These are phyloP conservation scores for Apistogramma diplotaenia DNA, from an alignment of 2,113 vertebrate species.

Conservation along the genomic window DNA sequence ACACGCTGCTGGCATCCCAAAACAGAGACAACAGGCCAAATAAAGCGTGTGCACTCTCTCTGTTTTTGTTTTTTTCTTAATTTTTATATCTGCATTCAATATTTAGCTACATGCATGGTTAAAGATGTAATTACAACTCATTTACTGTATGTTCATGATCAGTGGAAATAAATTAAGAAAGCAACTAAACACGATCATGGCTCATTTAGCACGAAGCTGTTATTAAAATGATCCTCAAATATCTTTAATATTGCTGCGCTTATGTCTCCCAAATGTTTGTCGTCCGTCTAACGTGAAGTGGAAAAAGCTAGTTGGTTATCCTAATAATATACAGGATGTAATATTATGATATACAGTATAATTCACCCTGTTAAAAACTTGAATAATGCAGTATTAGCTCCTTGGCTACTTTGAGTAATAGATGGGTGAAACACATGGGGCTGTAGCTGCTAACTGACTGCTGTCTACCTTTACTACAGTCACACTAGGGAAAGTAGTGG, in stretches of 20 bases:
- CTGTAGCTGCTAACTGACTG: no score
- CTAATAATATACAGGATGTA: neutral
- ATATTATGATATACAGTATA: neutral
- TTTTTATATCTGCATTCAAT: neutral
- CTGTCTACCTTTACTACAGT: no score
- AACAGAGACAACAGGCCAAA: constrained; percentile 18
- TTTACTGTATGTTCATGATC: constrained; percentile 1
- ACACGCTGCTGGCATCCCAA: constrained; percentile 8
- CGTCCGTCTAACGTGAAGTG: neutral
- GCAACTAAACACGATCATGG: neutral
- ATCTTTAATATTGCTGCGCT: neutral
- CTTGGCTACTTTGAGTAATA: no score
- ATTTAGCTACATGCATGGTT: neutral
- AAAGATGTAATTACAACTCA: constrained; percentile 12
- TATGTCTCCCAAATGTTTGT: neutral
- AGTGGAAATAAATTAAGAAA: constrained; percentile 5
- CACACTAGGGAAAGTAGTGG: no score
- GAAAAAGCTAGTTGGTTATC: neutral
- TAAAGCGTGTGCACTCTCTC: constrained; percentile 12
- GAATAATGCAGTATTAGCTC: no score
- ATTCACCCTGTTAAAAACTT: no score
- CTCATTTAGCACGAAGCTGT: neutral
- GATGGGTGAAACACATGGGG: no score
- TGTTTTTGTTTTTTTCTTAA: neutral
- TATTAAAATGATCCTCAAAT: neutral